Percentiles rank a stretch among this genome's conserved stretches.
Evolutionary conservation across 2,888 invertebrate species (phyloP).

Genomic region (Torymus tubicola): DNA sequence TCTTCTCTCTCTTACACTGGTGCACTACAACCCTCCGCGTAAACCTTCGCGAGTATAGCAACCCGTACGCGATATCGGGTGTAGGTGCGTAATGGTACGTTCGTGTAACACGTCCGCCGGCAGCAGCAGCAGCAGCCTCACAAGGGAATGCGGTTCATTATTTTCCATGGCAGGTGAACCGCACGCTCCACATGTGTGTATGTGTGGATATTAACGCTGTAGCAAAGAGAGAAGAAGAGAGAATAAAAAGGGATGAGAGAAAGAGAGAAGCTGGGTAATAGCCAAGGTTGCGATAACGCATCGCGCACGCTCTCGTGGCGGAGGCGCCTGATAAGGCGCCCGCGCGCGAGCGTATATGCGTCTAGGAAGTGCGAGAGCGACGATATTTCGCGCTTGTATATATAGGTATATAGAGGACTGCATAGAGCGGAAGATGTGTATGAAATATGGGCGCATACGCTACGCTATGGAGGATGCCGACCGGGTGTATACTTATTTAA

Average conservation of each 20-base stretch:
- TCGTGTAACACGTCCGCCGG: constrained; percentile 54
- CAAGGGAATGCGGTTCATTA: constrained; percentile 57
- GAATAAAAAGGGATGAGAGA: constrained; percentile 1
- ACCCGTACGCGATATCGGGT: constrained; percentile 58
- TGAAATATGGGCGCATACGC: constrained; percentile 40
- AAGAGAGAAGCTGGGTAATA: constrained; percentile 40
- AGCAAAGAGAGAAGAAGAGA: constrained; percentile 18
- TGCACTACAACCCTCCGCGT: too few species aligned
- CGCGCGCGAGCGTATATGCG: not conserved
- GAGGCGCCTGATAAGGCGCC: constrained; percentile 49
- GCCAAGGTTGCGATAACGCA: constrained; percentile 52
- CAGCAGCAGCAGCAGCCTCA: constrained; percentile 18
- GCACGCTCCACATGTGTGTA: not conserved
- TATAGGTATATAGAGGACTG: too few species aligned
- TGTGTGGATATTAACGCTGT: constrained; percentile 36
- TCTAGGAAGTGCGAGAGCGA: constrained; percentile 40
- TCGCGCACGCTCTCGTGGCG: not conserved
- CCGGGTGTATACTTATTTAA: constrained; percentile 46
- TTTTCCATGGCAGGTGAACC: constrained; percentile 56
- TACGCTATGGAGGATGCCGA: not conserved
- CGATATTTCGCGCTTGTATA: constrained; percentile 35
- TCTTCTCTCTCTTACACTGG: too few species aligned
- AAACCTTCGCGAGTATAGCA: constrained; percentile 4
- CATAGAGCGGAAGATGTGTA: not conserved
- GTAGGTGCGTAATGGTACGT: constrained; percentile 58